These are phyloP conservation scores for Babyrousa celebensis DNA, from an alignment of 2,797 vertebrate species.

Conservation along the genomic window DNA sequence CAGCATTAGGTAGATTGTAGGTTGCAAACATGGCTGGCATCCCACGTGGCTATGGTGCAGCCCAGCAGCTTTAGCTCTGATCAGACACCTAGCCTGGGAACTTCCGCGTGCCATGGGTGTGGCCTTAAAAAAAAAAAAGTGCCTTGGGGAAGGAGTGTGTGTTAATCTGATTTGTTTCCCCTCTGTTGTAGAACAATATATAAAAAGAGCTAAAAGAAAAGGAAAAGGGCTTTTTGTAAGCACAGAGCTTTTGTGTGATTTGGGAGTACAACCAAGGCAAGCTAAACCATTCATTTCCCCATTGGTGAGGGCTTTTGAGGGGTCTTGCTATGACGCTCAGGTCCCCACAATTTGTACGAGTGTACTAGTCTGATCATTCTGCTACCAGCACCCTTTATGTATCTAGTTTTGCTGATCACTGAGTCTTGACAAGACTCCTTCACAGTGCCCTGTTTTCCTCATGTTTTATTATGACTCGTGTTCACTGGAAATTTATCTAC, in stretches of 20 bases:
- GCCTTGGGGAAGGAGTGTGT: neutral
- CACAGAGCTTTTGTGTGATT: conserved; percentile 12
- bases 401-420: neutral
- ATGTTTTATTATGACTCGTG: neutral
- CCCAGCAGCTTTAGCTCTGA: too few relatives aligned
- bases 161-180: neutral
- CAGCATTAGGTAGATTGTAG: too few relatives aligned
- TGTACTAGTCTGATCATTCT: neutral
- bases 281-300: neutral
- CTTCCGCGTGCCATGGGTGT: too few relatives aligned
- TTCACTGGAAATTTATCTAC: neutral
- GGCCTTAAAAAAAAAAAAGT: too few relatives aligned
- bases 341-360: neutral
- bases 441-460: neutral
- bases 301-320: neutral
- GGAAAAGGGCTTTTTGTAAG: neutral
- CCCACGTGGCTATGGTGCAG: too few relatives aligned
- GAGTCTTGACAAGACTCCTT: neutral
- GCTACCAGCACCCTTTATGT: neutral
- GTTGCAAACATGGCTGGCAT: too few relatives aligned
- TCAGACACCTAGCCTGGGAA: too few relatives aligned
- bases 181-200: neutral
- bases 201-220: conserved; percentile 43
- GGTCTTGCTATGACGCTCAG: neutral
- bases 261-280: neutral